Evolutionary conservation across 2,797 vertebrate genomes (phyloP).

Genomic region (Acestrorhynchus altus): DNA sequence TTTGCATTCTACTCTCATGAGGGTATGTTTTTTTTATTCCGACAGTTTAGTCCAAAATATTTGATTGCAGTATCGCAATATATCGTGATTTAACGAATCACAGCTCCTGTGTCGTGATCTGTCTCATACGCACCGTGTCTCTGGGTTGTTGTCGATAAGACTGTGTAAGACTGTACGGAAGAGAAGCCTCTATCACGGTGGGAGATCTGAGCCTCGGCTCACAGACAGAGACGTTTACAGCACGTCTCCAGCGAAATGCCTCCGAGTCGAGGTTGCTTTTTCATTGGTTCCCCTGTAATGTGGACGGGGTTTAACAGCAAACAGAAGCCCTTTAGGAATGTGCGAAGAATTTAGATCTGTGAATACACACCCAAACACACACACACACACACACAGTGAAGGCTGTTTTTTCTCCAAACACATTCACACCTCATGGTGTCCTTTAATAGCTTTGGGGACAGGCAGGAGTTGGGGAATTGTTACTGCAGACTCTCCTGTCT

Average conservation of each 20-base stretch:
- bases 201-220: not conserved
- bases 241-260: not conserved
- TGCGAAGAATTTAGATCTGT: not conserved
- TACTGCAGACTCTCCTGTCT: slow-evolving; percentile 17
- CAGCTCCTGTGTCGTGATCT: no score
- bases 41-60: no score
- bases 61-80: no score
- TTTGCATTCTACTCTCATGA: not conserved
- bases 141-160: no score
- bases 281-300: not conserved
- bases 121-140: no score
- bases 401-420: not conserved
- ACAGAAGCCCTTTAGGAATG: not conserved
- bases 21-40: no score
- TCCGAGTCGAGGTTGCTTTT: not conserved
- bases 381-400: not conserved
- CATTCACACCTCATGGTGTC: slow-evolving; percentile 15
- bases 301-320: not conserved
- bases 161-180: not conserved
- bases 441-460: slow-evolving; percentile 26
- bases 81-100: no score
- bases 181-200: no score
- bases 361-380: not conserved
- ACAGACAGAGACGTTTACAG: not conserved
- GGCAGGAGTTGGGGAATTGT: slow-evolving; percentile 10